Evolutionary conservation across 2,888 invertebrate species (phyloP).

Genomic region (Heliconius ethilla): DNA sequence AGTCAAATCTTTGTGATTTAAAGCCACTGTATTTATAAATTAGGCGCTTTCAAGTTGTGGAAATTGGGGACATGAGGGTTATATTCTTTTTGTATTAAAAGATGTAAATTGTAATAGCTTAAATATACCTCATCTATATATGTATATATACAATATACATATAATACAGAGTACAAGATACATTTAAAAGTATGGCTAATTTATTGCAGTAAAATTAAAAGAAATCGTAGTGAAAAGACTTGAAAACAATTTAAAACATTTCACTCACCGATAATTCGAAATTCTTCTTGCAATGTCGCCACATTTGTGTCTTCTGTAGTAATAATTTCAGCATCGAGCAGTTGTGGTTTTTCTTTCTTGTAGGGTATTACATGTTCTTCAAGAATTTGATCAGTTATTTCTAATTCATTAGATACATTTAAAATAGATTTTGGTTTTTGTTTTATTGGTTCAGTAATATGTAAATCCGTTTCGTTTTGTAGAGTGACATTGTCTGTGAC

Average conservation of each 20-base stretch:
- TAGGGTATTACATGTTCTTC: slow-evolving; percentile 63
- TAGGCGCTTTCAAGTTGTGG: too few relatives aligned
- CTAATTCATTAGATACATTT: slow-evolving; percentile 61
- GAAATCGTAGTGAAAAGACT: not conserved
- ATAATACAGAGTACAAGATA: not conserved
- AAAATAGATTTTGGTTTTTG: slow-evolving; percentile 61
- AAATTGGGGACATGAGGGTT: too few relatives aligned
- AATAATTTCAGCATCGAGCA: slow-evolving; percentile 58
- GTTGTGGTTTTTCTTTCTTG: slow-evolving; percentile 49
- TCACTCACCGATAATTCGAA: slow-evolving; percentile 62
- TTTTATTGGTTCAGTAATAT: slow-evolving; percentile 56
- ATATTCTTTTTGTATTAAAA: too few relatives aligned
- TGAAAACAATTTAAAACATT: slow-evolving; percentile 7
- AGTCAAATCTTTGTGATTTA: too few relatives aligned
- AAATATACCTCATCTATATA: too few relatives aligned
- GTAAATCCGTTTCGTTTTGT: slow-evolving; percentile 68
- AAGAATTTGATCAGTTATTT: slow-evolving; percentile 63
- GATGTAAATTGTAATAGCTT: too few relatives aligned
- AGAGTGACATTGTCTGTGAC: slow-evolving; percentile 66
- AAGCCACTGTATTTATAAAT: too few relatives aligned
- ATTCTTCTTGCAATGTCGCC: slow-evolving; percentile 55
- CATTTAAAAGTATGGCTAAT: not conserved
- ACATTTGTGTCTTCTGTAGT: slow-evolving; percentile 48
- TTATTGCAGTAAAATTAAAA: not conserved
- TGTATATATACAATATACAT: not conserved